Evolutionary conservation across 2,888 invertebrate species (phyloP).

Genomic region (Panorpa germanica): DNA sequence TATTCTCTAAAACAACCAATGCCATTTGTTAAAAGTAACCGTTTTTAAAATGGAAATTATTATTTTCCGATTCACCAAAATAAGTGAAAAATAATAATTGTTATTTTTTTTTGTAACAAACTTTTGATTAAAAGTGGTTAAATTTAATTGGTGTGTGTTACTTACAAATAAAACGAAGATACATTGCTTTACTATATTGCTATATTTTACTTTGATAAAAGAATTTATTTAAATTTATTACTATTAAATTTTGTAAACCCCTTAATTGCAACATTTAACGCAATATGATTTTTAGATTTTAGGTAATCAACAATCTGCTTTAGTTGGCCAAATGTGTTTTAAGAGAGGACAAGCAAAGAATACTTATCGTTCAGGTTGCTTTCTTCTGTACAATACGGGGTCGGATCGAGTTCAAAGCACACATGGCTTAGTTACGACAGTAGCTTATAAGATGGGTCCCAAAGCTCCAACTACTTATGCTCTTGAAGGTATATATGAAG

Average conservation of each 20-base stretch:
- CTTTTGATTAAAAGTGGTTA: neutral
- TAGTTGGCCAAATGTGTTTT: constrained; percentile 82
- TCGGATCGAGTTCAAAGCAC: constrained; percentile 57
- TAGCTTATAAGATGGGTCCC: constrained; percentile 79
- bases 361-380: constrained; percentile 89
- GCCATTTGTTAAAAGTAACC: too few relatives aligned
- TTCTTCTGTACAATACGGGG: constrained; percentile 91
- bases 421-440: constrained; percentile 75
- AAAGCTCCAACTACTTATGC: constrained; percentile 70
- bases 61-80: too few relatives aligned
- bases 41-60: too few relatives aligned
- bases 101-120: constrained; percentile 8
- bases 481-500: constrained; percentile 51
- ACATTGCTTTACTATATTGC: too few relatives aligned
- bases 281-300: constrained; percentile 57
- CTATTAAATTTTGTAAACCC: too few relatives aligned
- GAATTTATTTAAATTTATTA: too few relatives aligned
- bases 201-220: too few relatives aligned
- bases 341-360: constrained; percentile 81
- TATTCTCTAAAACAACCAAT: too few relatives aligned
- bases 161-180: too few relatives aligned
- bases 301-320: constrained; percentile 91
- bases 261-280: too few relatives aligned
- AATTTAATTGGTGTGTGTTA: neutral
- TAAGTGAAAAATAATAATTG: too few relatives aligned